phyloP scores from a whole-genome alignment of 2,113 vertebrate genomes.

The Sceloporus undulatus region DNA sequence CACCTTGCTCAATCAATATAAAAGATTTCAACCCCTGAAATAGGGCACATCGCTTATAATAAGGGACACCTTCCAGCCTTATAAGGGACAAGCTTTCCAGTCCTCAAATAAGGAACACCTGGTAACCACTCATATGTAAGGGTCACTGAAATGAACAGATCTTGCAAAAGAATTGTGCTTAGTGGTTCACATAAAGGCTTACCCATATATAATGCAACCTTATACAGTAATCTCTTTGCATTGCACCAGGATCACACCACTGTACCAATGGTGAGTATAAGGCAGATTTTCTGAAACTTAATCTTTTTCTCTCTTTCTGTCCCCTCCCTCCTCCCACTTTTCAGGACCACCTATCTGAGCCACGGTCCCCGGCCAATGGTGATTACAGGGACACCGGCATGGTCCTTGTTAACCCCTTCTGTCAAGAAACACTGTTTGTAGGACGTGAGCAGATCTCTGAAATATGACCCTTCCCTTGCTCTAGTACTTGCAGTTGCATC shows the following conservation, averaged over 20 bases:
- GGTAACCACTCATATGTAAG: background rate
- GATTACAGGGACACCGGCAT: constrained; percentile 94
- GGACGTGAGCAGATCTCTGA: constrained; percentile 91
- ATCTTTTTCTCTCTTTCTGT: background rate
- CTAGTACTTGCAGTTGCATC: constrained; percentile 34
- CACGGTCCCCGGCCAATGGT: constrained; percentile 92
- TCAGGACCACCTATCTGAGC: constrained; percentile 91
- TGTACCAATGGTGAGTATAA: background rate
- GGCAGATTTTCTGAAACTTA: constrained; percentile 38
- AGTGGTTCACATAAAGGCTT: background rate
- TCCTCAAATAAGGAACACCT: too few species aligned
- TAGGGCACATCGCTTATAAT: too few species aligned
- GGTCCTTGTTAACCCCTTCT: constrained; percentile 99
- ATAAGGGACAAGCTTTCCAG: too few species aligned
- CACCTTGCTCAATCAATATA: too few species aligned
- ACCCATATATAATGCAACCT: background rate
- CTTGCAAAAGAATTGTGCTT: too few species aligned
- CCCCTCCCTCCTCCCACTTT: constrained; percentile 34
- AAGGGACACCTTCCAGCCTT: too few species aligned
- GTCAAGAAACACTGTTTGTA: constrained; percentile 95
- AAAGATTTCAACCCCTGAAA: too few species aligned
- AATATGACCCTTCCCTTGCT: constrained; percentile 78
- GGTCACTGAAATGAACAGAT: background rate
- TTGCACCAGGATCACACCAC: background rate
- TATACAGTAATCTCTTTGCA: background rate